These are phyloP conservation scores for Pygocentrus nattereri DNA, from an alignment of 2,797 vertebrate genomes.

Conservation along the genomic window DNA sequence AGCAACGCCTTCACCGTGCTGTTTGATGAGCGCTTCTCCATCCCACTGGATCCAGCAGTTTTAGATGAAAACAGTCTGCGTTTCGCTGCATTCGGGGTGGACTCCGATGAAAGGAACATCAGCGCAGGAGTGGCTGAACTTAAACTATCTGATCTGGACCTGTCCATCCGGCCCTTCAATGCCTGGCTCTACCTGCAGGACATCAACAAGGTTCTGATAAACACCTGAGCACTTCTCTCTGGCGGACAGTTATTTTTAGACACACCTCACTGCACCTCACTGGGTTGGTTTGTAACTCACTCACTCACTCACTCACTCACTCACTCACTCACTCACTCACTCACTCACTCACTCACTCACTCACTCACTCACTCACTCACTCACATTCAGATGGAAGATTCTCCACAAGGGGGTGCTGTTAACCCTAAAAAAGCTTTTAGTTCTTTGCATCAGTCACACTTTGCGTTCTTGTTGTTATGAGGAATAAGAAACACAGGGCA, in stretches of 20 bases:
- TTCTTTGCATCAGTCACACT: no score
- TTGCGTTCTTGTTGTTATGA: no score
- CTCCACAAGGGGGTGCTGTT: no score
- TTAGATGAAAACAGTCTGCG: slow-evolving; percentile 91
- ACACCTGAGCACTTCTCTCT: not conserved
- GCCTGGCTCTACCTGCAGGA: slow-evolving; percentile 98
- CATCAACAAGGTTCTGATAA: slow-evolving; percentile 85
- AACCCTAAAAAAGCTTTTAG: no score
- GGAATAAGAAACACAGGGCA: not conserved
- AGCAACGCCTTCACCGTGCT: slow-evolving; percentile 87
- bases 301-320: no score
- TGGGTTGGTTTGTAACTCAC: no score
- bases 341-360: no score
- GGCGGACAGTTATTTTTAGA: not conserved
- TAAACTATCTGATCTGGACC: slow-evolving; percentile 92
- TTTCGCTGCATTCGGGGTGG: slow-evolving; percentile 90
- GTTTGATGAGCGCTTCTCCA: slow-evolving; percentile 92
- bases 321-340: no score
- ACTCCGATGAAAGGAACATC: slow-evolving; percentile 88
- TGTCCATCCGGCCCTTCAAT: slow-evolving; percentile 87
- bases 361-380: no score
- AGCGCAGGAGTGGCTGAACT: slow-evolving; percentile 91
- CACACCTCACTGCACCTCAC: no score
- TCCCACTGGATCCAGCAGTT: slow-evolving; percentile 82
- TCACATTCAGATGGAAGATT: no score